Evolutionary conservation across 2,113 vertebrate genomes (phyloP).

Genomic region (Columba livia): DNA sequence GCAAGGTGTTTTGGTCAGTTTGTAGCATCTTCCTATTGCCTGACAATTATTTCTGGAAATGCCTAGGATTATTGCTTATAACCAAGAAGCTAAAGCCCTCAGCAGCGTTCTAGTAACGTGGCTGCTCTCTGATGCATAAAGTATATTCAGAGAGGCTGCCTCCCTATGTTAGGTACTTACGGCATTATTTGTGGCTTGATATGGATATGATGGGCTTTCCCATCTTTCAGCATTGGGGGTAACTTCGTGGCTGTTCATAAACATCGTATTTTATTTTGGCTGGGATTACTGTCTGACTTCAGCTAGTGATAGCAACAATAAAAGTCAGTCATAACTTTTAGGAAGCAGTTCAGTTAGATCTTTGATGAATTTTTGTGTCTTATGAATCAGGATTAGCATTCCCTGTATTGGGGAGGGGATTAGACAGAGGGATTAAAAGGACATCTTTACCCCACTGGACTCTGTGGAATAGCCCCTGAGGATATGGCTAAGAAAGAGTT

Average conservation of each 20-base stretch:
- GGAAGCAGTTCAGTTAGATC: constrained; percentile 1
- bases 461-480: constrained; percentile 75
- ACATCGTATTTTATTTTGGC: background rate
- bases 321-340: background rate
- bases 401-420: constrained; percentile 40
- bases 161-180: background rate
- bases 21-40: background rate
- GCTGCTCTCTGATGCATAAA: background rate
- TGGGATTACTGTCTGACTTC: background rate
- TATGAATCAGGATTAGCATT: constrained; percentile 46
- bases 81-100: background rate
- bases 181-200: background rate
- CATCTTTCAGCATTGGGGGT: background rate
- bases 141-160: background rate
- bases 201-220: background rate
- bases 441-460: constrained; percentile 73
- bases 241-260: background rate
- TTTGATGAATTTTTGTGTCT: constrained; percentile 20
- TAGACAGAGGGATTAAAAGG: constrained; percentile 71
- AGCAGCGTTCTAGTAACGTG: background rate
- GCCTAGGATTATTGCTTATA: background rate
- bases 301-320: background rate
- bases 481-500: constrained; percentile 75
- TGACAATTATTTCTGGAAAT: background rate
- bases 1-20: background rate